These are phyloP conservation scores for Pseudorhiza aurosa DNA, from an alignment of 30 jellyfish, hydroid and myxozoan species.

Conservation along the genomic window DNA sequence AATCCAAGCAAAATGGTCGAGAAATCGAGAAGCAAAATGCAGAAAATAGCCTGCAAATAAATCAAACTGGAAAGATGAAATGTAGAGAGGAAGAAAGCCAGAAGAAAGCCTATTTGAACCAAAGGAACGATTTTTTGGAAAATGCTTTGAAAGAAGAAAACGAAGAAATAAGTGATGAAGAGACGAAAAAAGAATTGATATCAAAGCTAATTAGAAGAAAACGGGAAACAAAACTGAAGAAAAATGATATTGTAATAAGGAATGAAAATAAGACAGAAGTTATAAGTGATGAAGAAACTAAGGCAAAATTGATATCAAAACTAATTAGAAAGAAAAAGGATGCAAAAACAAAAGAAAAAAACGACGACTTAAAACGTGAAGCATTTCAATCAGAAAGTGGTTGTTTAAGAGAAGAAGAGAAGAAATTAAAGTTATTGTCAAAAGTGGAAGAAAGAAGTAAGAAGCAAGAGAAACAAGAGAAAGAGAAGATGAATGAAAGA, in stretches of 20 bases:
- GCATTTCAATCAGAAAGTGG: conserved; percentile 8
- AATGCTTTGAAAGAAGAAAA: background rate
- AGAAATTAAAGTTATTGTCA: conserved; percentile 20
- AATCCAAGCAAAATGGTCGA: no score
- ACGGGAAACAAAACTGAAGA: background rate
- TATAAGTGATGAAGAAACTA: conserved; percentile 49
- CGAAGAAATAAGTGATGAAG: conserved; percentile 27
- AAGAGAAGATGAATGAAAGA: background rate
- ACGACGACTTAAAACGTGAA: conserved; percentile 22
- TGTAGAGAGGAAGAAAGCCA: no score
- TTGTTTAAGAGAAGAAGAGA: conserved; percentile 36
- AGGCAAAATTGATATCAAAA: conserved; percentile 19
- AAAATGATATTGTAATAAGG: background rate
- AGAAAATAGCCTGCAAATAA: background rate
- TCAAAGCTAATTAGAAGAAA: conserved; percentile 11
- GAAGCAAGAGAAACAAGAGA: conserved; percentile 19
- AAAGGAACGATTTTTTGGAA: no score
- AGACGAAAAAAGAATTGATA: background rate
- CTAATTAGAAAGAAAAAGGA: conserved; percentile 42
- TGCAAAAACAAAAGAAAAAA: conserved; percentile 7
- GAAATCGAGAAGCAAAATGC: background rate
- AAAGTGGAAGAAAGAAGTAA: conserved; percentile 24
- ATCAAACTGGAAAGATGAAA: background rate
- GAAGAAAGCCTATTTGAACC: no score
- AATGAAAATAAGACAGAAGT: background rate